These are phyloP conservation scores for Dolichopus griseipennis DNA, from an alignment of 2,888 invertebrate genomes.

Conservation along the genomic window DNA sequence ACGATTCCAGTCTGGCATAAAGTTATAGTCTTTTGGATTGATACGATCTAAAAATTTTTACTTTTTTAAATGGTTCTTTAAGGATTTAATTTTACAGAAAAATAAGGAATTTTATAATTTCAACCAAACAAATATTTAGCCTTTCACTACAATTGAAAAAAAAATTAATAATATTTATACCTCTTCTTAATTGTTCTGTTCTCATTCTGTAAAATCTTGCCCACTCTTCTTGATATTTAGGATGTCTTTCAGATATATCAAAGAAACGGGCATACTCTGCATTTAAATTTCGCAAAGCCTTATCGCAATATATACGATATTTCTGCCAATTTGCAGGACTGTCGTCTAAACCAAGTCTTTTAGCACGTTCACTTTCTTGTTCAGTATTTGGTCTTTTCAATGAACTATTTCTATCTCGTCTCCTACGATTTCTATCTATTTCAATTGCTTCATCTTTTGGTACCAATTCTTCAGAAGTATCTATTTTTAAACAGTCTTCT, in stretches of 20 bases:
- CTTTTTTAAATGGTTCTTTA: background rate
- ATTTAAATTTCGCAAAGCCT: constrained; percentile 18
- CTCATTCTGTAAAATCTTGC: constrained; percentile 20
- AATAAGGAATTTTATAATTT: background rate
- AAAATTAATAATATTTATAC: constrained; percentile 9
- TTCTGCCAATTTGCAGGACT: constrained; percentile 18
- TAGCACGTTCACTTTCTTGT: background rate
- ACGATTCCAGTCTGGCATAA: constrained; percentile 20
- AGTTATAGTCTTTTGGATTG: constrained; percentile 19
- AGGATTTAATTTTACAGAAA: background rate
- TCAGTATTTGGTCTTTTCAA: background rate
- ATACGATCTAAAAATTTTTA: constrained; percentile 4
- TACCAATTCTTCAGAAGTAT: background rate
- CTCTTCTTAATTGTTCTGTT: constrained; percentile 19
- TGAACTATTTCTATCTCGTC: background rate
- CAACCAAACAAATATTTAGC: background rate
- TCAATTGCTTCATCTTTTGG: background rate
- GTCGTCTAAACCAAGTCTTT: constrained; percentile 12
- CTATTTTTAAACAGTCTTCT: background rate
- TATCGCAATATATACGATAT: constrained; percentile 19
- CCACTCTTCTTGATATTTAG: constrained; percentile 20
- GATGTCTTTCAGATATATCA: constrained; percentile 18
- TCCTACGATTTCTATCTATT: background rate
- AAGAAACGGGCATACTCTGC: constrained; percentile 15
- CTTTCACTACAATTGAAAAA: no score